Percentiles rank a stretch among this genome's conserved stretches.
Evolutionary conservation across 2,113 vertebrate species (phyloP).

Genomic region (Grantiella picta): DNA sequence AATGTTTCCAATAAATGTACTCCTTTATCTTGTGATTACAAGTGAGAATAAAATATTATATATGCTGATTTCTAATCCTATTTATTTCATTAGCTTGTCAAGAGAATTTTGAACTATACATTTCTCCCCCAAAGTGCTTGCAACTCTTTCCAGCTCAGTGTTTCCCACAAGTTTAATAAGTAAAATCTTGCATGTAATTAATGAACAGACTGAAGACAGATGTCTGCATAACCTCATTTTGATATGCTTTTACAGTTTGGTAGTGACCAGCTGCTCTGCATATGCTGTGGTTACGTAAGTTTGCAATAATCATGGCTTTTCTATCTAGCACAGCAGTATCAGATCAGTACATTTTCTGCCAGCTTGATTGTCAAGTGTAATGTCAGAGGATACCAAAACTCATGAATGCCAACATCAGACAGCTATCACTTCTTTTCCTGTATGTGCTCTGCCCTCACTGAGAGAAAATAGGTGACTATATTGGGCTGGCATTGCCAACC

Average conservation of each 20-base stretch:
- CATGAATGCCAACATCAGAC: background rate
- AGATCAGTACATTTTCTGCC: background rate
- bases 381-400: background rate
- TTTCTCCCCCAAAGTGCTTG: background rate
- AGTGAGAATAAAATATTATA: background rate
- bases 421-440: background rate
- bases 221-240: conserved; percentile 19
- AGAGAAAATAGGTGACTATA: background rate
- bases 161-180: background rate
- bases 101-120: background rate
- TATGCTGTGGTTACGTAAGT: background rate
- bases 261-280: conserved; percentile 31
- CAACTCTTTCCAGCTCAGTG: background rate
- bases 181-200: conserved; percentile 12
- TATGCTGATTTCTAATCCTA: background rate
- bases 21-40: background rate
- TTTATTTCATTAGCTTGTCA: background rate
- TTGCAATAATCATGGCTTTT: background rate
- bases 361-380: background rate
- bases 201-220: conserved; percentile 15
- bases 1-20: background rate
- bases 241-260: background rate
- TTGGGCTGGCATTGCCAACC: background rate
- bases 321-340: background rate
- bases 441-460: background rate